A percentile compares a stretch with the other conserved stretches of the same genome.
Evolutionary conservation across 2,113 vertebrate genomes (phyloP).

Genomic region (Channa maculata): DNA sequence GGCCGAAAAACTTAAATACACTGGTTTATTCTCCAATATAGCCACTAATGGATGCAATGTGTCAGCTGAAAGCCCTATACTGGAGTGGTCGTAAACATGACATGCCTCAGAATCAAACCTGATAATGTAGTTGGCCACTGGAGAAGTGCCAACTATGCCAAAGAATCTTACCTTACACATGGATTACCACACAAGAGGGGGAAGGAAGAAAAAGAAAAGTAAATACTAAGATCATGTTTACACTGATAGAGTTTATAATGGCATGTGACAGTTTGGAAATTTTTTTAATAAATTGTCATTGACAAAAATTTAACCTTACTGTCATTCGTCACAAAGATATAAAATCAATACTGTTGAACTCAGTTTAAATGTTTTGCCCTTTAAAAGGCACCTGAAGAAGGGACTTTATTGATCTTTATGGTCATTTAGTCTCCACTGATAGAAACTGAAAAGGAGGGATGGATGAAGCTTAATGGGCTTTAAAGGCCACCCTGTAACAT

Average conservation of each 20-base stretch:
- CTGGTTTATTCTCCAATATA: slow-evolving; percentile 22
- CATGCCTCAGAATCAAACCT: slow-evolving; percentile 19
- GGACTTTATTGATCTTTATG: slow-evolving; percentile 6
- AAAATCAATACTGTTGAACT: slow-evolving; percentile 6
- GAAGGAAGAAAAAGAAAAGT: slow-evolving; percentile 42
- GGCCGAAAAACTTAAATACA: too few species aligned
- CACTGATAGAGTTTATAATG: neutral
- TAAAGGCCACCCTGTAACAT: slow-evolving; percentile 24
- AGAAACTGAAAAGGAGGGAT: neutral
- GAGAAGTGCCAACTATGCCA: neutral
- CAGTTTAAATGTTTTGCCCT: slow-evolving; percentile 30
- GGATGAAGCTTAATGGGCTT: neutral
- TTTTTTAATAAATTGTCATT: neutral
- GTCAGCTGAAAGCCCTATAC: slow-evolving; percentile 11
- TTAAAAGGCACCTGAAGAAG: slow-evolving; percentile 20
- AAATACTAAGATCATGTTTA: slow-evolving; percentile 19
- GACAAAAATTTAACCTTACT: neutral
- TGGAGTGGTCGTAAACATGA: neutral
- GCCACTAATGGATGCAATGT: neutral
- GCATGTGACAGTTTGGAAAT: neutral
- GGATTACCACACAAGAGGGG: slow-evolving; percentile 44
- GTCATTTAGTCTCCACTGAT: neutral
- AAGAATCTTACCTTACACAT: slow-evolving; percentile 64
- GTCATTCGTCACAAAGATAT: slow-evolving; percentile 6
- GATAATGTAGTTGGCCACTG: neutral